phyloP scores from a whole-genome alignment of 2,888 invertebrate species.

The Phengaris arion region DNA sequence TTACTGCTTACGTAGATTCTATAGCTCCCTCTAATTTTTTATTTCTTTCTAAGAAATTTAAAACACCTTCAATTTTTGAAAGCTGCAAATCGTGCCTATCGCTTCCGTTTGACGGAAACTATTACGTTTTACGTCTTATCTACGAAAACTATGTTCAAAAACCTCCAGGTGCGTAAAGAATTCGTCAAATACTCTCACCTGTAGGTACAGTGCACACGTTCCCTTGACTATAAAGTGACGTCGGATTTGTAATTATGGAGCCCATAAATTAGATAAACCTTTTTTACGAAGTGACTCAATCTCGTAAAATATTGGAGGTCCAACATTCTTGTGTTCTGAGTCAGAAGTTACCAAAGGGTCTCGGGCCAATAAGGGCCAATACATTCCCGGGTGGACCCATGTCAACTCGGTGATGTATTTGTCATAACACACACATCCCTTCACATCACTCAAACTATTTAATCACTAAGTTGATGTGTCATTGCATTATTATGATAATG shows the following conservation, averaged over 20 bases:
- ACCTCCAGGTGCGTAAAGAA: neutral
- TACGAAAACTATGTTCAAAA: neutral
- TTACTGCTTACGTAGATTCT: neutral
- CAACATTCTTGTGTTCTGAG: constrained; percentile 63
- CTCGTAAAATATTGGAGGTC: constrained; percentile 49
- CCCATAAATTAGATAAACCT: constrained; percentile 6
- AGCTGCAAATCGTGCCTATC: neutral
- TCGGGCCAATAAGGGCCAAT: constrained; percentile 36
- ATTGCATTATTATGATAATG: neutral
- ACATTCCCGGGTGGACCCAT: constrained; percentile 32
- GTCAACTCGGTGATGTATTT: constrained; percentile 30
- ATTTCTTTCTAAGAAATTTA: neutral
- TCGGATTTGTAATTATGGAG: neutral
- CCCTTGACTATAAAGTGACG: neutral
- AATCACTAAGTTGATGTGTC: neutral
- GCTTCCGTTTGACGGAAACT: neutral
- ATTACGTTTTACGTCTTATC: neutral
- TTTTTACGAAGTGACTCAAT: constrained; percentile 18
- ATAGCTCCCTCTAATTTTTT: neutral
- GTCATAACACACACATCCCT: neutral
- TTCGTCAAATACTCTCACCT: neutral
- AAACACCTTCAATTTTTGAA: neutral
- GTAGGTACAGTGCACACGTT: neutral
- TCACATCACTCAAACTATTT: neutral
- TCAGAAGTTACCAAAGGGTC: constrained; percentile 45